phyloP scores from a whole-genome alignment of 30 jellyfish, hydroid and myxozoan genomes.

The Chrysaora quinquecirrha region DNA sequence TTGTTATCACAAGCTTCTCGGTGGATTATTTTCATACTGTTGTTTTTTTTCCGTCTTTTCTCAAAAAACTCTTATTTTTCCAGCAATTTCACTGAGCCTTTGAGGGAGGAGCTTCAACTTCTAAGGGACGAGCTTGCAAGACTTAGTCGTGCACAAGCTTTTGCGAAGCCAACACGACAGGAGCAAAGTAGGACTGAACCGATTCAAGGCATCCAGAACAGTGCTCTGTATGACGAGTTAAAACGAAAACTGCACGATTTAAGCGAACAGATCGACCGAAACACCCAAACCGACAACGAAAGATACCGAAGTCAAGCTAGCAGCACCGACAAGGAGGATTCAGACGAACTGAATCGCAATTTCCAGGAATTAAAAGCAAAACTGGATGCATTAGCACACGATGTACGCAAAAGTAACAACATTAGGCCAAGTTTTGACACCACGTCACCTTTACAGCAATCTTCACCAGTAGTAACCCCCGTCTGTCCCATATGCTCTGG shows the following conservation, averaged over 20 bases:
- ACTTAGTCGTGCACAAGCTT: slow-evolving; percentile 13
- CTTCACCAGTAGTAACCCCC: neutral
- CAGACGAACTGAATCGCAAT: slow-evolving; percentile 24
- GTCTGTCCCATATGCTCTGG: slow-evolving; percentile 81
- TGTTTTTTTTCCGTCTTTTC: no score
- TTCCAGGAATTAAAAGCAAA: slow-evolving; percentile 49
- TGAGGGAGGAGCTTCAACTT: neutral
- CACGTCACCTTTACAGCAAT: neutral
- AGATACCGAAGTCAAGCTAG: neutral
- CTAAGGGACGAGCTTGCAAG: neutral
- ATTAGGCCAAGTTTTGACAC: neutral
- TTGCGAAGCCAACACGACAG: neutral
- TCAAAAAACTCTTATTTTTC: no score
- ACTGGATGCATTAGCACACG: slow-evolving; percentile 45
- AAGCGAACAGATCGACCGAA: neutral
- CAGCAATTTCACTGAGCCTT: neutral
- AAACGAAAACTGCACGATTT: neutral
- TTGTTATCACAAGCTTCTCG: no score
- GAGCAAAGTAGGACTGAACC: neutral
- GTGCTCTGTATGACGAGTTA: neutral
- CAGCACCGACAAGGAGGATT: neutral
- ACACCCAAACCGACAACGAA: neutral
- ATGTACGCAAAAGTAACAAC: slow-evolving; percentile 18
- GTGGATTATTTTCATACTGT: no score
- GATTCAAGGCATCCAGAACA: neutral